Evolutionary conservation across 2,797 vertebrate genomes (phyloP).

Genomic region (Amazona finschi): DNA sequence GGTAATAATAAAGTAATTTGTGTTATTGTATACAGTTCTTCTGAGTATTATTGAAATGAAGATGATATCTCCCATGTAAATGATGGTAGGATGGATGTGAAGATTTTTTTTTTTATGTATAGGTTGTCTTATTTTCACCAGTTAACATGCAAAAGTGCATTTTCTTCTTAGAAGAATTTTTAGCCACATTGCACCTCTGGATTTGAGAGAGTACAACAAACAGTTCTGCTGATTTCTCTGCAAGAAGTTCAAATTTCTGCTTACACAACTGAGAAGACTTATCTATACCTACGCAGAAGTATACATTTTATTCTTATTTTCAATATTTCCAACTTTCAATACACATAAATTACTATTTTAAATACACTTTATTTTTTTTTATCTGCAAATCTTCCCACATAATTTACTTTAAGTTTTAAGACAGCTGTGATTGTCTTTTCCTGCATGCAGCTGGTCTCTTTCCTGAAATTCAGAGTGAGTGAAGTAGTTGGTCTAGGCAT

Average conservation of each 20-base stretch:
- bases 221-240: not conserved
- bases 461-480: constrained; percentile 13
- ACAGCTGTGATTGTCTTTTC: constrained; percentile 19
- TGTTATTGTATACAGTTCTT: not conserved
- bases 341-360: not conserved
- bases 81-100: not conserved
- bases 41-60: not conserved
- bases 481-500: constrained; percentile 41
- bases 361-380: not conserved
- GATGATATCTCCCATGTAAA: not conserved
- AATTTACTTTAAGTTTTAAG: constrained; percentile 40
- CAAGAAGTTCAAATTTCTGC: not conserved
- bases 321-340: not conserved
- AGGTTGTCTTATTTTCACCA: not conserved
- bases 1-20: not conserved
- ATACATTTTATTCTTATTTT: not conserved
- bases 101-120: not conserved
- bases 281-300: not conserved
- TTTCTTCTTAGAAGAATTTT: not conserved
- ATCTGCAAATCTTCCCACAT: constrained; percentile 14
- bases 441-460: constrained; percentile 53
- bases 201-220: not conserved
- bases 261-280: not conserved
- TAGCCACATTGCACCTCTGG: not conserved
- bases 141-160: not conserved